These are phyloP conservation scores for Eremobia ochroleuca DNA, from an alignment of 2,888 invertebrate species.

Conservation along the genomic window DNA sequence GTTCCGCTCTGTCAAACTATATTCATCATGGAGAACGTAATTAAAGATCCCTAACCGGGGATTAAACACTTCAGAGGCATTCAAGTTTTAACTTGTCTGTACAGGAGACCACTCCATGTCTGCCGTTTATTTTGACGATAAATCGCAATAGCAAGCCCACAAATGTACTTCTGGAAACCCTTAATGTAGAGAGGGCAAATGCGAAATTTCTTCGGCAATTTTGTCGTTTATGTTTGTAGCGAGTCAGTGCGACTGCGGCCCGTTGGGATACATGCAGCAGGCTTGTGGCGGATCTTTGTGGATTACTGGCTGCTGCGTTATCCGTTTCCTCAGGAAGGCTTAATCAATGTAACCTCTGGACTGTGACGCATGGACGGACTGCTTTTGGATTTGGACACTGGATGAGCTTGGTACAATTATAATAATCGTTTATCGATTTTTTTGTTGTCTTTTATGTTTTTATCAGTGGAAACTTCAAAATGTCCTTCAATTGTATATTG, in stretches of 20 bases:
- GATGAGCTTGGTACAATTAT: background rate
- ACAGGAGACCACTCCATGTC: constrained; percentile 55
- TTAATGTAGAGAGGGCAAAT: constrained; percentile 37
- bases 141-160: constrained; percentile 41
- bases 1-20: constrained; percentile 36
- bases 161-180: background rate
- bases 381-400: constrained; percentile 13
- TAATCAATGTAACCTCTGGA: constrained; percentile 62
- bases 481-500: too few relatives aligned
- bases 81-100: constrained; percentile 73
- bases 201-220: constrained; percentile 27
- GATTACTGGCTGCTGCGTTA: constrained; percentile 74
- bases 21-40: constrained; percentile 58
- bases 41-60: constrained; percentile 65
- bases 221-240: constrained; percentile 39
- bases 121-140: constrained; percentile 59
- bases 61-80: constrained; percentile 69
- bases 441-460: background rate
- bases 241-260: constrained; percentile 50
- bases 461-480: too few relatives aligned
- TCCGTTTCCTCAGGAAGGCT: constrained; percentile 62
- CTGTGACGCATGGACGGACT: constrained; percentile 48
- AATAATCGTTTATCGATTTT: background rate
- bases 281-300: constrained; percentile 74
- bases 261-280: constrained; percentile 69